Evolutionary conservation across 2,113 vertebrate species (phyloP), one percentile per base, ranked within the genome.

Genomic region (Lampris megalopsis): DNA sequence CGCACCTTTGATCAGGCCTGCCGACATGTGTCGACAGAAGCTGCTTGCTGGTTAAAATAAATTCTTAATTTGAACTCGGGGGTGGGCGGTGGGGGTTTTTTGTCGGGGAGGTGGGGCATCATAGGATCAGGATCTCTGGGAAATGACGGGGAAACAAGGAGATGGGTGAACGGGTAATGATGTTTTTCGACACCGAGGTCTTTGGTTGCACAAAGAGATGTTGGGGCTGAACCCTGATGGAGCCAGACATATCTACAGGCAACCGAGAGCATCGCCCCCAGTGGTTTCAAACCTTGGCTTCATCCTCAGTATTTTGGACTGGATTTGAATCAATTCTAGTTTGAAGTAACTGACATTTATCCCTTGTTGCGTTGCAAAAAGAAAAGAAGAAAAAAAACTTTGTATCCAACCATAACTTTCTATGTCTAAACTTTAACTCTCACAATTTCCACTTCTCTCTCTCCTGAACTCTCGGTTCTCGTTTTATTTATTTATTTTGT

Each of bases 1-100:
- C 85, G 82, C 89, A 94, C 92, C 93, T 94, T 94, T 94, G 93
- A 94, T 94, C 93, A 94, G 77, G 88, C 89, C 84, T 35, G 86
- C 84, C 91, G 88, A 93, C 93, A 94, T 86, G 90, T 94, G 92
- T 93, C 92, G 89, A 92, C 90, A 89, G 88, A 93, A 93, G 93
- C 92, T 79, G 85, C 90, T 92, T 73, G 90, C 92, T 93, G 92
- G 89, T 93, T 91, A 90, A 90, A 93, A 94, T 94, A 93, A 93
- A 94, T 94, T 94, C 92, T 94, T 94, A 93, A 94, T 94, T 93
- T 52, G 79, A 92, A 89, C 86, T 92, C 89, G 88, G 89, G 86
- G 85, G 90, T 82, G 81, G 90, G 82, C 65, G 84, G 82, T 84
- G 77, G 67, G 75, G 82, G 85, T 74, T 43, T 54, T 79, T 71